phyloP scores from a whole-genome alignment of 2,797 vertebrate species.

The Aplochiton taeniatus region DNA sequence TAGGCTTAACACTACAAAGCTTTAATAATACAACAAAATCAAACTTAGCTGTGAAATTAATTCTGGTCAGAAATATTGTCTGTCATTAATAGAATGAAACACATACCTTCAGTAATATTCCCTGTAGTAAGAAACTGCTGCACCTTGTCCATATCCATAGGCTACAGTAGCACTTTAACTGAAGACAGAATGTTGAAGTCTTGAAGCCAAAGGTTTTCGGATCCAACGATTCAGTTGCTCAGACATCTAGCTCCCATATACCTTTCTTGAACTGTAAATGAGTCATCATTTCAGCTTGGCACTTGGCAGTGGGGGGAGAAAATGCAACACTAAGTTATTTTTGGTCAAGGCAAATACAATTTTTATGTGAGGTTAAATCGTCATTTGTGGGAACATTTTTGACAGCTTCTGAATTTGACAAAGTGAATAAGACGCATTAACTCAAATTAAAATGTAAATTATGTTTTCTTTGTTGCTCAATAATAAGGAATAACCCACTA shows the following conservation, averaged over 20 bases:
- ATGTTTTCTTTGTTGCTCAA: too few species aligned
- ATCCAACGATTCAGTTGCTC: background rate
- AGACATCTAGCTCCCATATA: background rate
- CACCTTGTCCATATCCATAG: too few species aligned
- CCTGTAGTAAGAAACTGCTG: too few species aligned
- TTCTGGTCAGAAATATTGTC: too few species aligned
- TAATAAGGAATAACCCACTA: too few species aligned
- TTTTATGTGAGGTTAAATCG: constrained; percentile 22
- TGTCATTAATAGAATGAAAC: too few species aligned
- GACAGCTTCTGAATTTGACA: constrained; percentile 25
- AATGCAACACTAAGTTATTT: background rate
- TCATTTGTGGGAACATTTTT: constrained; percentile 22
- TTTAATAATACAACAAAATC: too few species aligned
- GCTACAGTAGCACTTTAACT: background rate
- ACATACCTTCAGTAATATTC: too few species aligned
- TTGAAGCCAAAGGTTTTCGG: background rate
- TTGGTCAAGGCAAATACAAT: constrained; percentile 4
- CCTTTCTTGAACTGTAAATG: background rate
- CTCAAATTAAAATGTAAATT: constrained; percentile 14
- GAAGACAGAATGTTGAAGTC: background rate
- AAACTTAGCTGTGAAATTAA: too few species aligned
- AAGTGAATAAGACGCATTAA: constrained; percentile 21
- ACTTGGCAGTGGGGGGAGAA: background rate
- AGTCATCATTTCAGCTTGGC: background rate
- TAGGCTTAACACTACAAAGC: too few species aligned